Percentiles rank a stretch among this genome's conserved stretches.
These are phyloP conservation scores for Leptothorax acervorum DNA, from an alignment of 2,888 invertebrate genomes.

Conservation along the genomic window DNA sequence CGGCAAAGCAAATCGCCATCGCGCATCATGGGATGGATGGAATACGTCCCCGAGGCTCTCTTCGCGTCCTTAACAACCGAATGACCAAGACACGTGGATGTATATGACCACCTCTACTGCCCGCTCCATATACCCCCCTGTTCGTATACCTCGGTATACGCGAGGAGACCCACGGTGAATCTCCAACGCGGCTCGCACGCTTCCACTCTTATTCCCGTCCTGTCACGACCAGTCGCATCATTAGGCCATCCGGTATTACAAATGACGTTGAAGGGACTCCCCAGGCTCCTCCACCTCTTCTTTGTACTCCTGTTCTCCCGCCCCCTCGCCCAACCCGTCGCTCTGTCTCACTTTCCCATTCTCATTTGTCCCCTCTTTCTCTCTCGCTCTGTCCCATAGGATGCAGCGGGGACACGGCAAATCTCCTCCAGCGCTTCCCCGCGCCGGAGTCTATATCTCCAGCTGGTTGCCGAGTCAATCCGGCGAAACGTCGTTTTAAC, in stretches of 20 bases:
- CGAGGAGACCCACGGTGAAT: constrained; percentile 52
- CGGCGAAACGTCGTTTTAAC: constrained; percentile 66
- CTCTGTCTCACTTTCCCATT: not conserved
- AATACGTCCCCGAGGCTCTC: constrained; percentile 50
- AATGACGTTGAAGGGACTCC: constrained; percentile 76
- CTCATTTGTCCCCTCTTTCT: constrained; percentile 1
- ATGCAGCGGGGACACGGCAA: constrained; percentile 9
- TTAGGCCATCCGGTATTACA: constrained; percentile 79
- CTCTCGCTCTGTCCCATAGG: constrained; percentile 8
- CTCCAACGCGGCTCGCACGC: constrained; percentile 59
- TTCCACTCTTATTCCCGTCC: constrained; percentile 76
- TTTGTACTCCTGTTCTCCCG: constrained; percentile 53
- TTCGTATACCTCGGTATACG: constrained; percentile 36
- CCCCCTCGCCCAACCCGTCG: not conserved
- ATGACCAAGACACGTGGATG: constrained; percentile 45
- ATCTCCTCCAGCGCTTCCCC: constrained; percentile 35
- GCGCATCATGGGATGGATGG: constrained; percentile 40
- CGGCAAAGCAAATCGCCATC: constrained; percentile 51
- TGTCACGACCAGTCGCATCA: constrained; percentile 80
- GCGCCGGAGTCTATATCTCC: constrained; percentile 50
- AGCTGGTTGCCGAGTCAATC: constrained; percentile 62
- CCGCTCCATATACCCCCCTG: constrained; percentile 25
- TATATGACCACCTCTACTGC: constrained; percentile 17
- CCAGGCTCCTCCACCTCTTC: constrained; percentile 58
- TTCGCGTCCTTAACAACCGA: constrained; percentile 57